Percentiles rank a stretch among this genome's conserved stretches.
phyloP scores from a whole-genome alignment of 2,797 vertebrate genomes.

The Tympanoctomys barrerae region DNA sequence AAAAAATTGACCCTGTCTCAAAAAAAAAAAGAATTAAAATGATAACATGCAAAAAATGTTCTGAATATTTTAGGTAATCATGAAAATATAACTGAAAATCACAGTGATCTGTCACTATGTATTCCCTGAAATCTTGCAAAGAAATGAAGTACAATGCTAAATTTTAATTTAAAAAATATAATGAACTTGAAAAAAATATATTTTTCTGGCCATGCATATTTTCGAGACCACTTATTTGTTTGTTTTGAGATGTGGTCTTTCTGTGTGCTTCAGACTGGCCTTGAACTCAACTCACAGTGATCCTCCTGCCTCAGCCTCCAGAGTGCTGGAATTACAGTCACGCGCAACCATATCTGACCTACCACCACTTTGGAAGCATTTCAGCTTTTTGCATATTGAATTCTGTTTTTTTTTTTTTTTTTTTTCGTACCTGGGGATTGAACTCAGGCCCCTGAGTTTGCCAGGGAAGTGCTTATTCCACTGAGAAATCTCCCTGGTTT shows the following conservation, averaged over 20 bases:
- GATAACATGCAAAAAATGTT: background rate
- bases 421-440: too few relatives aligned
- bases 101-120: background rate
- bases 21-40: background rate
- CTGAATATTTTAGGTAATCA: background rate
- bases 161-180: background rate
- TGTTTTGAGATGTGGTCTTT: too few relatives aligned
- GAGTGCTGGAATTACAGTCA: too few relatives aligned
- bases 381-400: background rate
- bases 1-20: background rate
- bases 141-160: background rate
- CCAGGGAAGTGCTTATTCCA: too few relatives aligned
- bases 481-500: background rate
- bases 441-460: too few relatives aligned
- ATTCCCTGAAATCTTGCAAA: background rate
- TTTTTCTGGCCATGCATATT: background rate
- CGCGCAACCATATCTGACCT: background rate
- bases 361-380: background rate
- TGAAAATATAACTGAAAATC: background rate
- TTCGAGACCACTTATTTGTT: background rate
- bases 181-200: background rate
- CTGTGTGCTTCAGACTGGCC: too few relatives aligned
- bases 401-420: too few relatives aligned
- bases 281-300: too few relatives aligned
- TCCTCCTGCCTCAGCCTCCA: too few relatives aligned